These are phyloP conservation scores for Brachyalestes nurse DNA, from an alignment of 2,797 vertebrate species.

Conservation along the genomic window DNA sequence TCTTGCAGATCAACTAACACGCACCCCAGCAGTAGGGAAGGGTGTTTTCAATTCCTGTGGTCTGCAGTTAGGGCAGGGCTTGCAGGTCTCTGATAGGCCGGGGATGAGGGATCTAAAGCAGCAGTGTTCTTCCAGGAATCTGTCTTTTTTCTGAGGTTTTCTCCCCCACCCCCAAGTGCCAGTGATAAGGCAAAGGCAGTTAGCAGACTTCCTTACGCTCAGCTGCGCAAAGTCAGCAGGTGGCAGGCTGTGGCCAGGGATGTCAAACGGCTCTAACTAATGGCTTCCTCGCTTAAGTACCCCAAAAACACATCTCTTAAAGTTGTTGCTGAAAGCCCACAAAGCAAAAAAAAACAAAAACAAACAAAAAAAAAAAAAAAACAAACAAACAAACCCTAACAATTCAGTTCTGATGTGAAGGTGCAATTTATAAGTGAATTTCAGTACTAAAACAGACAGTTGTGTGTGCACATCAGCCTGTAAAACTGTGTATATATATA, in stretches of 20 bases:
- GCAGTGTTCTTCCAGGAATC: constrained; percentile 68
- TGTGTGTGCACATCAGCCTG: no score
- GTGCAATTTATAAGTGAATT: no score
- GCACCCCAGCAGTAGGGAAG: constrained; percentile 54
- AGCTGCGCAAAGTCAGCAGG: constrained; percentile 74
- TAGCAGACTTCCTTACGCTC: constrained; percentile 81
- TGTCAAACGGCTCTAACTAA: constrained; percentile 64
- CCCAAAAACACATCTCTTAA: constrained; percentile 20
- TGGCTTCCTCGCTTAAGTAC: constrained; percentile 52
- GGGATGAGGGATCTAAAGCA: constrained; percentile 63
- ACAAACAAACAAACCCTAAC: no score
- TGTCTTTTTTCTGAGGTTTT: constrained; percentile 77
- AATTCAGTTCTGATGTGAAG: no score
- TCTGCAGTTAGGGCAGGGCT: constrained; percentile 50
- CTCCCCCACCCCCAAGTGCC: constrained; percentile 62
- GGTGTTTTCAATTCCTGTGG: constrained; percentile 66
- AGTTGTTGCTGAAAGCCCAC: neutral
- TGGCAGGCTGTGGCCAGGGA: constrained; percentile 66
- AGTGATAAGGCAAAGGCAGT: constrained; percentile 75
- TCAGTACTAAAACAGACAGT: no score
- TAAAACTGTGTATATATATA: no score
- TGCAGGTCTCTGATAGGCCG: constrained; percentile 65
- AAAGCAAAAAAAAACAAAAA: neutral
- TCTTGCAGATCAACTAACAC: constrained; percentile 33
- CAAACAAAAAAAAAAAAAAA: neutral